A percentile compares a stretch with the other conserved stretches of the same genome.
These are phyloP conservation scores for Muscicapa striata DNA, from an alignment of 2,797 vertebrate species.

Conservation along the genomic window DNA sequence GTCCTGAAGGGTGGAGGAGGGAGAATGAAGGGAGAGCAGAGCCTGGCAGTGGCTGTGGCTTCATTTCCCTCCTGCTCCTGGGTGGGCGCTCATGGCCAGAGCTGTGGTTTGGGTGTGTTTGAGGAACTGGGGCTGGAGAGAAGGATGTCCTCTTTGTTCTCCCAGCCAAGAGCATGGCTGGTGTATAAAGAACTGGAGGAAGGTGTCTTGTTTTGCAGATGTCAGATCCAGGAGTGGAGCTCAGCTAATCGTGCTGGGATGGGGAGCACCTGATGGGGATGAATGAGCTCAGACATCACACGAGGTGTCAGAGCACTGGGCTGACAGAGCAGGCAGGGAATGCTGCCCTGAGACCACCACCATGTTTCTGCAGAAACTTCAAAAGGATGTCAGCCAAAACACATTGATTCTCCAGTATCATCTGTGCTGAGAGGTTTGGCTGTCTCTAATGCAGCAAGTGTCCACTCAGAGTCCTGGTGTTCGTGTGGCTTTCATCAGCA, in stretches of 20 bases:
- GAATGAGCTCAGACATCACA: background rate
- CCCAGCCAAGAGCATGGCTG: background rate
- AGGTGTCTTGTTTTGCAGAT: background rate
- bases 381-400: background rate
- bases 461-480: background rate
- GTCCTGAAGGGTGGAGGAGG: background rate
- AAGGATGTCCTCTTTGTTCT: constrained; percentile 38
- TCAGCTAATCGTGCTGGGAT: background rate
- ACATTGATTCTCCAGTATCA: background rate
- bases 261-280: background rate
- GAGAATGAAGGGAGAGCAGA: background rate
- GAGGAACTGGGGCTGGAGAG: background rate
- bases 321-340: background rate
- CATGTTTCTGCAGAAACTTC: background rate
- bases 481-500: background rate
- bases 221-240: background rate
- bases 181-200: background rate
- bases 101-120: background rate
- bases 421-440: background rate
- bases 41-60: background rate
- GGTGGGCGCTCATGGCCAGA: background rate
- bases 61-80: background rate
- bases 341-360: background rate
- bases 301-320: background rate
- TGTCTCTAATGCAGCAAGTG: background rate